Conservation (phyloP, 1,140 invertebrate species). For the Bombus vancouverensis region DNA sequence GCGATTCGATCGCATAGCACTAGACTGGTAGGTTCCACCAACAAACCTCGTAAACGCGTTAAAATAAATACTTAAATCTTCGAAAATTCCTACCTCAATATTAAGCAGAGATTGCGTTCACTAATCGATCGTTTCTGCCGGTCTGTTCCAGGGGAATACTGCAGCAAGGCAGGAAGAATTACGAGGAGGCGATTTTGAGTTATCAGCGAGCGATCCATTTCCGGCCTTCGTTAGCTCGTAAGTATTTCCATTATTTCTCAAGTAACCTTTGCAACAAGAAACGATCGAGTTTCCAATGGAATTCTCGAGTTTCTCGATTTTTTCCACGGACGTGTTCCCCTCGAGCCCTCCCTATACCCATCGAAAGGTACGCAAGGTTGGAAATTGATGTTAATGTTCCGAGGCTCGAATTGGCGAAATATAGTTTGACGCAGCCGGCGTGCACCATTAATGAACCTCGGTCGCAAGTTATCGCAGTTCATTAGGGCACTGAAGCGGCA, state of each 20-base stretch:
- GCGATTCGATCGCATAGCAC: background rate
- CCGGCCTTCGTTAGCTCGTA: conserved; percentile 96
- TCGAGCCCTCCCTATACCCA: too few relatives aligned
- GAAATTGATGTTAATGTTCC: conserved; percentile 20
- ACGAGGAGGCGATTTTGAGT: conserved; percentile 94
- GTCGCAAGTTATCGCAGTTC: conserved; percentile 27
- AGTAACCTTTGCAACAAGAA: background rate
- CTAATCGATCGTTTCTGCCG: conserved; percentile 21
- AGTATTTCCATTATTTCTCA: conserved; percentile 82
- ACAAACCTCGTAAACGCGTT: background rate
- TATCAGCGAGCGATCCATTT: conserved; percentile 97
- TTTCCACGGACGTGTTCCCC: background rate
- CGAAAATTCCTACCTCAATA: background rate
- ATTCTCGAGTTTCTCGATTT: background rate
- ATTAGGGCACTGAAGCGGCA: conserved; percentile 12
- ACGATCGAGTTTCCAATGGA: background rate
- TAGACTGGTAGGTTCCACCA: background rate
- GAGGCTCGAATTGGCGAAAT: conserved; percentile 29
- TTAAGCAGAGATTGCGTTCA: background rate
- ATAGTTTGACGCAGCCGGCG: conserved; percentile 24
- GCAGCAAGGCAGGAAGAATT: conserved; percentile 93
- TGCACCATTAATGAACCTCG: conserved; percentile 32
- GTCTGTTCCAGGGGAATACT: conserved; percentile 92
- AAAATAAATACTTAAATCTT: background rate
- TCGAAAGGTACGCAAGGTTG: background rate